Evolutionary conservation across 2,888 invertebrate species (phyloP).

Genomic region (Drosophila diplacantha): DNA sequence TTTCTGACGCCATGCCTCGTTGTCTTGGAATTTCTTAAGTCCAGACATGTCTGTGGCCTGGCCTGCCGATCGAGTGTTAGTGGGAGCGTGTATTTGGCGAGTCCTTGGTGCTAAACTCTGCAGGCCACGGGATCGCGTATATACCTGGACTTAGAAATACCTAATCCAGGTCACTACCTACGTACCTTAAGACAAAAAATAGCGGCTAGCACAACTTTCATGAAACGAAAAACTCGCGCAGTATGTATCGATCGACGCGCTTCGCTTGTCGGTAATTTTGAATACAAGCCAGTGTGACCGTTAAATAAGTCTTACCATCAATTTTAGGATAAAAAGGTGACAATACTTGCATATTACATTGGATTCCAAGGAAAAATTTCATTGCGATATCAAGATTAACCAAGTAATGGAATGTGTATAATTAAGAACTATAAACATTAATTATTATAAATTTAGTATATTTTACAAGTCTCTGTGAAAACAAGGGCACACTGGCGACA

Average conservation of each 20-base stretch:
- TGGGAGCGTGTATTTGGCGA: constrained; percentile 3
- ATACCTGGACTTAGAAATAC: constrained; percentile 14
- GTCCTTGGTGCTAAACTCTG: constrained; percentile 21
- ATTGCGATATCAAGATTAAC: not conserved
- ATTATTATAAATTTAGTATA: not conserved
- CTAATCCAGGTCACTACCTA: constrained; percentile 6
- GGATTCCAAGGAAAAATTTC: not conserved
- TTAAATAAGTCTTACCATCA: not conserved
- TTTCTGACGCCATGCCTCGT: constrained; percentile 72
- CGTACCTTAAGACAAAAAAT: constrained; percentile 14
- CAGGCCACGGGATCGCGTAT: not conserved
- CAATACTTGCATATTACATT: not conserved
- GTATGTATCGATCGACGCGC: constrained; percentile 16
- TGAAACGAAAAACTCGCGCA: not conserved
- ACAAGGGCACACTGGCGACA: constrained; percentile 8
- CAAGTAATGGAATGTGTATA: not conserved
- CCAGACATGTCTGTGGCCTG: constrained; percentile 65
- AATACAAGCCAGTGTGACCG: constrained; percentile 15
- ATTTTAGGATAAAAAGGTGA: not conserved
- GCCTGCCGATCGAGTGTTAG: constrained; percentile 5
- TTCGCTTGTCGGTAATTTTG: constrained; percentile 22
- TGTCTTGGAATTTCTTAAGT: constrained; percentile 74
- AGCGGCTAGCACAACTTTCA: not conserved
- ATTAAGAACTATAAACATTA: not conserved
- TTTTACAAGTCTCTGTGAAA: not conserved